Conservation (phyloP, 2,797 vertebrate genomes). For the Intellagama lesueurii region DNA sequence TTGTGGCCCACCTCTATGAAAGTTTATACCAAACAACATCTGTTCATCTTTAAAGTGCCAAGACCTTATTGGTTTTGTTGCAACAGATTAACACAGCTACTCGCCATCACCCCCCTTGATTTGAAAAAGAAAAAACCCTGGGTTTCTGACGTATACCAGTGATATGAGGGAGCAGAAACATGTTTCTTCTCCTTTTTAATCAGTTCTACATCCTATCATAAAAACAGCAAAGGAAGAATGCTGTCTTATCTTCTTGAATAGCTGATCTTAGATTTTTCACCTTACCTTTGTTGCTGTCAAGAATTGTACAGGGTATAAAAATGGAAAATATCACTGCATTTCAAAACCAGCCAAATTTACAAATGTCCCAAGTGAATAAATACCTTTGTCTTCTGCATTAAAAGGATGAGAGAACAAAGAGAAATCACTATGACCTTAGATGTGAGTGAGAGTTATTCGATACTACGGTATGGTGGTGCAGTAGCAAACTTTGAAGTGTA, state of each 20-base stretch:
- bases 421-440: not conserved
- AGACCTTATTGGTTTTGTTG: too few species aligned
- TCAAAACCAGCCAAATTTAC: not conserved
- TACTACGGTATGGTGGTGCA: not conserved
- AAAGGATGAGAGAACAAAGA: not conserved
- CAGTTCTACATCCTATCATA: too few species aligned
- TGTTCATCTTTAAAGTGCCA: too few species aligned
- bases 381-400: not conserved
- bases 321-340: not conserved
- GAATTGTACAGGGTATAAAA: not conserved
- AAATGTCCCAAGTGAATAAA: not conserved
- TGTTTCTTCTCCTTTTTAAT: too few species aligned
- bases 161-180: too few species aligned
- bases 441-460: not conserved
- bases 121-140: too few species aligned
- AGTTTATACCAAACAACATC: too few species aligned
- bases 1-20: too few species aligned
- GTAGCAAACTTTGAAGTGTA: not conserved
- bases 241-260: not conserved
- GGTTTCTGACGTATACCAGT: too few species aligned
- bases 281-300: not conserved
- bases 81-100: too few species aligned
- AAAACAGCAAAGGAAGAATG: not conserved
- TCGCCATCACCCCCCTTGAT: too few species aligned
- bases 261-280: not conserved